Evolutionary conservation across 2,113 vertebrate species (phyloP), one percentile per base, ranked within the genome.

Genomic region (Tachysurus fulvidraco): DNA sequence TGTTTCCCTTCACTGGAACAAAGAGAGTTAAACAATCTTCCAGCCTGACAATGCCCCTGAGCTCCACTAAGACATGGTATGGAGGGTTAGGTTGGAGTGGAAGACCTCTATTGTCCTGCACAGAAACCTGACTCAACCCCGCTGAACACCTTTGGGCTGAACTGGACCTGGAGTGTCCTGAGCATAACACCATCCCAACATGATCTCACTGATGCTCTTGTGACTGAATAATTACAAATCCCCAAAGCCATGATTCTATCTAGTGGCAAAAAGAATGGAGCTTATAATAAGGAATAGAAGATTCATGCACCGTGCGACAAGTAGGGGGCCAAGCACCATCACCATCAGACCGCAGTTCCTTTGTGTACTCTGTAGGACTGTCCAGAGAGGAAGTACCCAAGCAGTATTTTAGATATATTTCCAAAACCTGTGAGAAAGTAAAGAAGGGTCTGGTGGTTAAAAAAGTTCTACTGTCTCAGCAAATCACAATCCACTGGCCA

Each of bases 401-500:
- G 77, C 54, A 50, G 46, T 19, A 54, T 55, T 17, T 30, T 16
- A 19, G 76, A 74, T 59, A 44, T 78, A 46, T 65, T 64, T 52
- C 23, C 54, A 62, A 74, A 78, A 30, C n/a, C 23, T 19, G 46
- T 23, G 23, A 36, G 16, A 11, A 1, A 57, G 54, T 25, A 19
- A 4, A 13, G 23, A 55, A 57, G n/a, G 36, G 13, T 50, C 36
- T 46, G 21, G 59, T 85, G 71, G 25, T 57, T 25, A 74, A 74
- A 74, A 74, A 84, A 84, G n/a, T 54, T 87, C 85, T 91, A 90
- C 87, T 93, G 88, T 89, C 62, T 87, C 74, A 82, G 90, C 84
- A 90, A 92, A 92, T 87, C 88, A 89, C 82, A 81, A 81, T 90
- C 86, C 59, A 86, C 92, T 57, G 60, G 83, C 82, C 65, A 88